Base-by-base conservation (phyloP, 2,113 vertebrate genomes). In the Corythornis madagascariensis region DNA sequence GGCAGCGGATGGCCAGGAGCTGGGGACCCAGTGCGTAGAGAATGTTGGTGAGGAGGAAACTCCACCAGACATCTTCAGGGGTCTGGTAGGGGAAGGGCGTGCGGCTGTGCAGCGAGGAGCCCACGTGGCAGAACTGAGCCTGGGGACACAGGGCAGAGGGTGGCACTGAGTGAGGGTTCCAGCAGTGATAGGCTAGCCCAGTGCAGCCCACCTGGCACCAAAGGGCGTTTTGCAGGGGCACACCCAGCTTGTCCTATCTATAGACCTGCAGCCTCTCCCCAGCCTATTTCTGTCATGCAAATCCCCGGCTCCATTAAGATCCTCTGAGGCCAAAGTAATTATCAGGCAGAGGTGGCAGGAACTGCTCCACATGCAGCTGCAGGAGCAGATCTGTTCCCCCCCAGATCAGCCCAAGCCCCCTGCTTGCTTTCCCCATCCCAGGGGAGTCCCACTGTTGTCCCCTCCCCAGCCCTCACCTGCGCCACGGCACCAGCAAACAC, bases 91-190 rank as follows among this genome's bases (percentile, higher is more conserved):
- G 98, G 84, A 98, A 98, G 4, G 98, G 94, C 0, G 98, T 99
- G 25, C 97, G 98, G 38, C 94, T 14, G 81, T 99, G 98, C 71
- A 98, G 94, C 12, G 98, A 98, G 2, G 97, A 98, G 6, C 98
- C 98, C 13, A 98, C 84, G 84, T 99, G 98, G 17, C 97, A 90
- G 97, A 99, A 99, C 96, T 99, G 99, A 11, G 98, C 98, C 99
- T 99, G 95, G 38, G 5, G 64, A 47, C 79, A 42, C 13, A 61
- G 50, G 61, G 25, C 28, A 13, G 65, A 13, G 9, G 42, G 63
- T 53, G n/a, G 10, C 11, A 19, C 3, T 1, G 33, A 24, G 22
- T 22, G 21, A 28, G n/a, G 52, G 6, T 55, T 5, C 6, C 0
- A 5, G n/a, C 26, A 26, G 45, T 2, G 2, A 5, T 0, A 7